These are phyloP conservation scores for Micrastur ruficollis DNA, from an alignment of 2,797 vertebrate genomes.

Conservation along the genomic window DNA sequence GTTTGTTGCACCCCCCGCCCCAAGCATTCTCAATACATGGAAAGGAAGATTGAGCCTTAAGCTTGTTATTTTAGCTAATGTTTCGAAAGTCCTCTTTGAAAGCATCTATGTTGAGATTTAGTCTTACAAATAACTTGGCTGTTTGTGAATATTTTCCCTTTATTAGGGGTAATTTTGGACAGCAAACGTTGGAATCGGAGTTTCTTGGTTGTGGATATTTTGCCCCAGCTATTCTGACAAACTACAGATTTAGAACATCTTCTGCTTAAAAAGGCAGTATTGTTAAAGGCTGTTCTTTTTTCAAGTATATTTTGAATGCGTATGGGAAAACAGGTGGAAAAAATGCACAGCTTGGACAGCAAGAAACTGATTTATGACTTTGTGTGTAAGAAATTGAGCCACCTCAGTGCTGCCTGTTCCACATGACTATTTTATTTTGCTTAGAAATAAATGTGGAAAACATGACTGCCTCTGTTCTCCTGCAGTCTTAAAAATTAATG, in stretches of 20 bases:
- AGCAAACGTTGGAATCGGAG: neutral
- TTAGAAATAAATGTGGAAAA: neutral
- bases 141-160: constrained; percentile 17
- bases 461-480: neutral
- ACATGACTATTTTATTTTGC: neutral
- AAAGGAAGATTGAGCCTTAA: neutral
- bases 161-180: neutral
- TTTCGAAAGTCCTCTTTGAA: constrained; percentile 23
- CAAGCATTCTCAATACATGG: neutral
- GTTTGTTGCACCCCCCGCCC: neutral
- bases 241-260: neutral
- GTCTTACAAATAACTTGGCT: constrained; percentile 13
- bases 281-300: neutral
- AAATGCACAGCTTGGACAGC: neutral
- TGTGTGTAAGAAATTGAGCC: neutral
- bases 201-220: neutral
- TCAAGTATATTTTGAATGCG: neutral
- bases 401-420: neutral
- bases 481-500: neutral
- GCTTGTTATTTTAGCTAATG: constrained; percentile 24
- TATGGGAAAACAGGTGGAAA: neutral
- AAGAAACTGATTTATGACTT: neutral
- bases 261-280: neutral
- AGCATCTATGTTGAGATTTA: neutral
- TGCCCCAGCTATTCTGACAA: neutral